Evolutionary conservation across 2,888 invertebrate genomes (phyloP).

Genomic region (Eurytoma californica): DNA sequence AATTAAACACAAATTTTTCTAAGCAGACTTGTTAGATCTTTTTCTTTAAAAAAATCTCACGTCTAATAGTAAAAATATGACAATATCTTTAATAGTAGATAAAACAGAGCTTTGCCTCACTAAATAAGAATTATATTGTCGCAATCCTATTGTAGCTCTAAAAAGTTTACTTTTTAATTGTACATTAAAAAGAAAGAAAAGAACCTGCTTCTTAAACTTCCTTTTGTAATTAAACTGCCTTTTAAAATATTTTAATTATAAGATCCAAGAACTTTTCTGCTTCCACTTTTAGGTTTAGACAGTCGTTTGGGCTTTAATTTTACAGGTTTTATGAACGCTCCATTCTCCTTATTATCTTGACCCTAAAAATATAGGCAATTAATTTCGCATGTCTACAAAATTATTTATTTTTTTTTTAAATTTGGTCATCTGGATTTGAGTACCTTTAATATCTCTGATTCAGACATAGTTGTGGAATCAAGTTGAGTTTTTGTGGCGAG

Average conservation of each 20-base stretch:
- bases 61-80: conserved; percentile 39
- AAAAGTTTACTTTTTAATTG: conserved; percentile 43
- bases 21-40: conserved; percentile 38
- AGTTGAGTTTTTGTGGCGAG: conserved; percentile 57
- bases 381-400: not conserved
- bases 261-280: conserved; percentile 61
- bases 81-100: conserved; percentile 34
- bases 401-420: not conserved
- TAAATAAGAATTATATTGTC: no score
- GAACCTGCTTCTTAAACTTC: conserved; percentile 33
- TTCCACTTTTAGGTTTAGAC: conserved; percentile 58
- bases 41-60: conserved; percentile 32
- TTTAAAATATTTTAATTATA: conserved; percentile 57
- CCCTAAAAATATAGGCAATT: conserved; percentile 55
- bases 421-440: conserved; percentile 17
- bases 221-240: conserved; percentile 33
- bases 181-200: conserved; percentile 44
- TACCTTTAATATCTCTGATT: conserved; percentile 58
- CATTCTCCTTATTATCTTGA: conserved; percentile 65
- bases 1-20: conserved; percentile 47
- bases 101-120: no score
- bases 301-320: conserved; percentile 57
- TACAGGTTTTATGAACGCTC: conserved; percentile 59
- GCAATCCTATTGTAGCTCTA: conserved; percentile 14
- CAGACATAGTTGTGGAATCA: conserved; percentile 61